Evolutionary conservation across 2,888 invertebrate genomes (phyloP), one percentile per base, ranked within the genome.

Genomic region (Phyllotreta cruciferae): DNA sequence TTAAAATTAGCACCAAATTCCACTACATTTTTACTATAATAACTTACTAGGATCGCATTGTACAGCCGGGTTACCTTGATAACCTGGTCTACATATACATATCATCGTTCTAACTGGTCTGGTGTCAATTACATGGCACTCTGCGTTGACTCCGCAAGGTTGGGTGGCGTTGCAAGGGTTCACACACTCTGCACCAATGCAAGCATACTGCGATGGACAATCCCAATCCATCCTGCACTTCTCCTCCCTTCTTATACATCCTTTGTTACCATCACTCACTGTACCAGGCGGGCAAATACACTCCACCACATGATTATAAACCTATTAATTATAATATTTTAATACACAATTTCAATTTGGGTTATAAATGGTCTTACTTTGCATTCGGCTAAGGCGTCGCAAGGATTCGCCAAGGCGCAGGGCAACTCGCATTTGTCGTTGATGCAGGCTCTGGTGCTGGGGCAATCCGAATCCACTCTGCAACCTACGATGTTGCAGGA

Each of bases 61-160:
- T 7, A 90, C 85, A 6, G 93, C 89, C 13, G 95, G 94, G 78
- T 94, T 93, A 78, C 95, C 96, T 80, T 89, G 89, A 78, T 90
- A 94, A 65, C 94, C 94, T 38, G 91, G 90, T 47, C 90, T 78
- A 78, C 96, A 96, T 80, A 92, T 91, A 76, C 95, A 96, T 66
- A 92, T 87, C 91, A 95, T 92, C 6, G 94, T 94, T 76, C 92
- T 86, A 0, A 95, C 90, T 7, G 94, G 93, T 54, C 88, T 83
- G 0, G 94, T 93, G 76, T 94, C 91, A 37, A 92, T 82, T 1
- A 93, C 90, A 66, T 86, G 88, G 76, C 94, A 94, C 63, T 87
- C 84, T 0, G 93, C 90, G 75, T 93, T 93, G 1, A 86, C 85
- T 6, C 92, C 93, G 75, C 95, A 96, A 0, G 94, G 94, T 71